Evolutionary conservation across 2,888 invertebrate genomes (phyloP), one percentile per base, ranked within the genome.

Genomic region (Harpalus rubripes): DNA sequence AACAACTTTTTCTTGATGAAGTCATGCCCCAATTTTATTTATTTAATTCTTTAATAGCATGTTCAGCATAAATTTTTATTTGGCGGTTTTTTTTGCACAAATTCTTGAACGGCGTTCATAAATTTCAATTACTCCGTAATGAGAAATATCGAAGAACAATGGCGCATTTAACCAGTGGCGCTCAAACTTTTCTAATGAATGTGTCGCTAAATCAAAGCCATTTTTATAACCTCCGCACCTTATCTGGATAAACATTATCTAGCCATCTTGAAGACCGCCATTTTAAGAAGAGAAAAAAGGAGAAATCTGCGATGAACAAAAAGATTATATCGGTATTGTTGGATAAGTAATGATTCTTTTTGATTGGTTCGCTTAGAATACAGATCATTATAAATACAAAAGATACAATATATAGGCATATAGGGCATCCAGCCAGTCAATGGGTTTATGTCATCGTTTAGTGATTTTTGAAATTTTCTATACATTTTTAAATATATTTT

Each of bases 171-270:
- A 59, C 81, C 39, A 56, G 80, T 63, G 81, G 10, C 39, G 18
- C 81, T 81, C 81, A 81, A 81, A 81, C 81, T 65, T 65, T 65
- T 18, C 56, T 81, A 81, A 81, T 81, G 81, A 81, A 81, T 18
- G 63, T 41, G 7, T 63, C 32, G 39, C 63, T 63, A 81, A 81
- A 81, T 81, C 65, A 81, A 39, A 65, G 16, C 7, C 7, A 81
- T 81, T 81, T 81, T 81, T 81, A 81, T 81, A 65, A 15, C 41
- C 63, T 7, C 22, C 61, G 18, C 41, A 44, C 81, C 63, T 65
- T 81, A 81, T 81, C 65, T 18, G 52, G 81, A 7, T 41, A n/a
- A 61, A 18, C 61, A 61, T 80, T 80, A 80, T 80, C 80, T 80
- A 80, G 18, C 80, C 39, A 80, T 80, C 80, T 80, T 78, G 22